phyloP scores from a whole-genome alignment of 2,113 vertebrate genomes.

The Catharus minimus region DNA sequence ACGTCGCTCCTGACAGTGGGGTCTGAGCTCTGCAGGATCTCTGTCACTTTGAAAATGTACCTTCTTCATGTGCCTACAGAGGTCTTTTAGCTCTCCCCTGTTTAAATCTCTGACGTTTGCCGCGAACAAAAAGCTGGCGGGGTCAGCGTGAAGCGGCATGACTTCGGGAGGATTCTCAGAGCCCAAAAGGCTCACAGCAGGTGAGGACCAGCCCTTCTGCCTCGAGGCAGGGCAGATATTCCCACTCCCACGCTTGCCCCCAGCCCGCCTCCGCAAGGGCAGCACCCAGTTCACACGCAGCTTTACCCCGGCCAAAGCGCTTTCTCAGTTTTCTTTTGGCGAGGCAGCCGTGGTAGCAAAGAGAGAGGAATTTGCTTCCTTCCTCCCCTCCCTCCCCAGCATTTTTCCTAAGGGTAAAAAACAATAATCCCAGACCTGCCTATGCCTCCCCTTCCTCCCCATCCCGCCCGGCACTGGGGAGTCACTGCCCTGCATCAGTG shows the following conservation, averaged over 20 bases:
- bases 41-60: background rate
- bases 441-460: background rate
- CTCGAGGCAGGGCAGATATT: background rate
- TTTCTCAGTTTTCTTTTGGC: background rate
- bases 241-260: background rate
- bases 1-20: background rate
- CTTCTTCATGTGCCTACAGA: background rate
- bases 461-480: background rate
- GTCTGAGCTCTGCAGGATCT: background rate
- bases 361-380: conserved; percentile 13
- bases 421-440: background rate
- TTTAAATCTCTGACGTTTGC: background rate
- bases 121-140: background rate
- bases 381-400: background rate
- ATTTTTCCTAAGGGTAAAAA: background rate
- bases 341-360: background rate
- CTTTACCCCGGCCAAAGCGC: background rate
- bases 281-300: rapidly evolving
- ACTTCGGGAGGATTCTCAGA: background rate
- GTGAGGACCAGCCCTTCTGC: background rate
- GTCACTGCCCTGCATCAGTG: rapidly evolving
- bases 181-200: background rate
- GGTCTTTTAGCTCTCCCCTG: background rate
- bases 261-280: rapidly evolving
- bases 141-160: background rate